Evolutionary conservation across 2,113 vertebrate species (phyloP), one percentile per base, ranked within the genome.

Genomic region (Erythrocercus mccallii): DNA sequence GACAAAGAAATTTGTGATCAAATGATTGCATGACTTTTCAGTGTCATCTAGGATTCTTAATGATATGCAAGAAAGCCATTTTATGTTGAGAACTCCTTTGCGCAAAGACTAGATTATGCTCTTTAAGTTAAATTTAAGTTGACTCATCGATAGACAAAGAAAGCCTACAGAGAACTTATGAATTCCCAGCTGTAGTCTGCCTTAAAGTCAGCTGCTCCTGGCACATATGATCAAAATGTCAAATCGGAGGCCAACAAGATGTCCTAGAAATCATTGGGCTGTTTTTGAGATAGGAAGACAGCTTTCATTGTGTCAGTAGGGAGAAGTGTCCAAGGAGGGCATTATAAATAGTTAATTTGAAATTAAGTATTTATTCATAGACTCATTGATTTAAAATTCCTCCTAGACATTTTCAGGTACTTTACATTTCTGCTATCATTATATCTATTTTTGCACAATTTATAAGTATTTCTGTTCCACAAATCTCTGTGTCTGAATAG

Each of bases 401-500:
- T 54, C 8, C 27, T 38, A 13, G 23, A 9, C 1, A 16, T 83
- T 76, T 86, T 71, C 53, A 86, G 25, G 10, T 20, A 50, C 7
- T 45, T 71, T 48, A 48, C 1, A 0, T 6, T 62, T 65, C 35
- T 33, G 10, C 5, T 40, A 7, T 30, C 9, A 0, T 50, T 70
- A 64, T 57, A 54, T 1, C 35, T 57, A 27, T 30, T 79, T 53
- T 76, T 45, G 6, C 54, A 35, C 9, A 8, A 35, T 60, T 82
- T 61, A 37, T 8, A 77, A 86, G 15, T 25, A 54, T 69, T 93
- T 62, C 30, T 76, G 25, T 62, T 69, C 30, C 23, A 72, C 12
- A 81, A 8, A 66, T 31, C 13, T 78, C 61, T 85, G 20, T 27
- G 33, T 47, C 50, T 91, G 44, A 17, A 11, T 10, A 54, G 25